A percentile compares a stretch with the other conserved stretches of the same genome.
Conservation (phyloP, 2,113 vertebrate genomes). For the Microcebus tavaratra region DNA sequence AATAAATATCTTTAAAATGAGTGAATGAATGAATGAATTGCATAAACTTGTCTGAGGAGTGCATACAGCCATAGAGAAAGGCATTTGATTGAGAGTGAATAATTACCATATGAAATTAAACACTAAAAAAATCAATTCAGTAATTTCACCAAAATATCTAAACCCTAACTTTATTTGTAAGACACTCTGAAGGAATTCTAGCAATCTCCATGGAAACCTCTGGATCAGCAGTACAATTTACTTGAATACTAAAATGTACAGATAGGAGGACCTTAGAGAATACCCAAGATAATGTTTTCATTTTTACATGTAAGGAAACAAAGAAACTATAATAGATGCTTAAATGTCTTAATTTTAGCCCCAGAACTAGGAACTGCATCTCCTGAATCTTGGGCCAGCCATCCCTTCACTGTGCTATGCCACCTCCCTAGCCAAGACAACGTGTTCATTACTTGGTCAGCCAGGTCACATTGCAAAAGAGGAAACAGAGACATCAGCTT, state of each 20-base stretch:
- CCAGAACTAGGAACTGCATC: background rate
- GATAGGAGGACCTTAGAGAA: background rate
- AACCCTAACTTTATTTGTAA: conserved; percentile 40
- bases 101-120: conserved; percentile 13
- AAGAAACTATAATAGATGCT: background rate
- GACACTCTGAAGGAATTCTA: background rate
- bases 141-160: conserved; percentile 43
- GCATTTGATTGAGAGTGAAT: background rate
- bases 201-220: conserved; percentile 38
- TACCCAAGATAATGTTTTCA: background rate
- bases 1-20: background rate
- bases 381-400: background rate
- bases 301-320: background rate
- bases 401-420: background rate
- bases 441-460: background rate
- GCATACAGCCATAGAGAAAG: background rate
- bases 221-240: background rate
- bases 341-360: background rate
- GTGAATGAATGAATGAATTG: background rate
- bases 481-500: background rate
- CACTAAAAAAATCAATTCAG: background rate
- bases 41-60: background rate
- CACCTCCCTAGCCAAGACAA: background rate
- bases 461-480: background rate
- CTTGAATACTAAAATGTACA: conserved; percentile 29